These are phyloP conservation scores for Thamnophis sirtalis DNA, from an alignment of 2,113 vertebrate species.

Conservation along the genomic window DNA sequence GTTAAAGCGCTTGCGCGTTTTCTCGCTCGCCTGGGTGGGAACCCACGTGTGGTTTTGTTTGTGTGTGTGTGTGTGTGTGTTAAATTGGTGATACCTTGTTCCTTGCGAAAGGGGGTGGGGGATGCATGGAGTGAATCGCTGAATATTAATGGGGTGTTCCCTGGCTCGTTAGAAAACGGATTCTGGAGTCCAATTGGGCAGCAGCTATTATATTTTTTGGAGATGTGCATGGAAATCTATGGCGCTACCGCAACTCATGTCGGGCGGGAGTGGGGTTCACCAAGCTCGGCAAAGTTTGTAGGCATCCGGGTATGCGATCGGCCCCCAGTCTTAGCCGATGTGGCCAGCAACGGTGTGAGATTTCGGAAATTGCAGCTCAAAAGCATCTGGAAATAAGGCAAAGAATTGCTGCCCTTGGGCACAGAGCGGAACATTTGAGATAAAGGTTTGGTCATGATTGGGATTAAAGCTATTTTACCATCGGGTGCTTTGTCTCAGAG, in stretches of 20 bases:
- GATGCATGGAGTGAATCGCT: too few species aligned
- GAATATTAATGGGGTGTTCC: not conserved
- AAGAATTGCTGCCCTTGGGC: not conserved
- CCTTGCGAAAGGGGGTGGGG: not conserved
- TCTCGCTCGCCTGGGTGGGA: too few species aligned
- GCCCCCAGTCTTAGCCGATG: not conserved
- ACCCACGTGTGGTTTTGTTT: not conserved
- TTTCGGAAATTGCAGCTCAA: not conserved
- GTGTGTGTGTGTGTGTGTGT: too few species aligned
- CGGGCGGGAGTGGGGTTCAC: not conserved
- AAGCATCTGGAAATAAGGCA: not conserved
- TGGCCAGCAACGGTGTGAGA: not conserved
- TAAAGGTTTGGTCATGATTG: not conserved
- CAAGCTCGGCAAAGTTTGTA: not conserved
- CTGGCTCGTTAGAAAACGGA: not conserved
- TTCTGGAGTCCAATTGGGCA: not conserved
- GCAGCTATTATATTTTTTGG: not conserved
- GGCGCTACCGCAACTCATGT: not conserved
- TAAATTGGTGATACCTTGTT: not conserved
- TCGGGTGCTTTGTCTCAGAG: not conserved
- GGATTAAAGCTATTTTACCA: not conserved
- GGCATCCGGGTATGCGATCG: not conserved
- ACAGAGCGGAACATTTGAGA: not conserved
- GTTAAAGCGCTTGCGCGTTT: not conserved
- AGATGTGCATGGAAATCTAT: not conserved